Conservation (phyloP, 2,888 invertebrate genomes). For the Augochlorella aurata region DNA sequence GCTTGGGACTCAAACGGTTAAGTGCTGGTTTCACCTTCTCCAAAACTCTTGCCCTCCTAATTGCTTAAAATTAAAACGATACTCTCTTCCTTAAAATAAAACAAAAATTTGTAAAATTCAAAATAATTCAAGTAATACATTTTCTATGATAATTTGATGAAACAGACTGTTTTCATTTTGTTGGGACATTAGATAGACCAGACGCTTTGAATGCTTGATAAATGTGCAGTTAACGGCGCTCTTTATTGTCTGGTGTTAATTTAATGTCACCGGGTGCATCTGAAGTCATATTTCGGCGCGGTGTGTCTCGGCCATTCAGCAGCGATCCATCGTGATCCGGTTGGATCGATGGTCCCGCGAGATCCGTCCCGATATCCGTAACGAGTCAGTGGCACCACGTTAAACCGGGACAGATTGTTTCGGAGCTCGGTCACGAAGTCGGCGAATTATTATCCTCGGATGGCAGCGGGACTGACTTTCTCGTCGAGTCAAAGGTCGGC, state of each 20-base stretch:
- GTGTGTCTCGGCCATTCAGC: background rate
- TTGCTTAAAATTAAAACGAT: too few relatives aligned
- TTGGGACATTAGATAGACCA: background rate
- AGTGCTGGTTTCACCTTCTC: too few relatives aligned
- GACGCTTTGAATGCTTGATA: background rate
- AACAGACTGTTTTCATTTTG: background rate
- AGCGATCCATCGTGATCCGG: background rate
- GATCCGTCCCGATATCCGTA: background rate
- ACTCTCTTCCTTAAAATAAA: too few relatives aligned
- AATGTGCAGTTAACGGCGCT: background rate
- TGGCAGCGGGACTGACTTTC: slow-evolving; percentile 55
- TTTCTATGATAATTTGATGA: too few relatives aligned
- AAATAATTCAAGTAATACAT: too few relatives aligned
- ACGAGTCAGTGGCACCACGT: background rate
- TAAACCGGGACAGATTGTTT: slow-evolving; percentile 24
- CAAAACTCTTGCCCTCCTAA: too few relatives aligned
- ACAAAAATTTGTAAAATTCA: too few relatives aligned
- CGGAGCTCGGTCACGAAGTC: background rate
- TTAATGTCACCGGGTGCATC: background rate
- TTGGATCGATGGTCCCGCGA: slow-evolving; percentile 10
- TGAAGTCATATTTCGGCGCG: background rate
- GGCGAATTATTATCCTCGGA: slow-evolving; percentile 30
- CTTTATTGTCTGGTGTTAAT: background rate
- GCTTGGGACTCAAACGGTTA: too few relatives aligned
- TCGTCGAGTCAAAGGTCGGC: slow-evolving; percentile 32